Conservation (phyloP, 2,797 vertebrate genomes). For the Rhinatrema bivittatum region DNA sequence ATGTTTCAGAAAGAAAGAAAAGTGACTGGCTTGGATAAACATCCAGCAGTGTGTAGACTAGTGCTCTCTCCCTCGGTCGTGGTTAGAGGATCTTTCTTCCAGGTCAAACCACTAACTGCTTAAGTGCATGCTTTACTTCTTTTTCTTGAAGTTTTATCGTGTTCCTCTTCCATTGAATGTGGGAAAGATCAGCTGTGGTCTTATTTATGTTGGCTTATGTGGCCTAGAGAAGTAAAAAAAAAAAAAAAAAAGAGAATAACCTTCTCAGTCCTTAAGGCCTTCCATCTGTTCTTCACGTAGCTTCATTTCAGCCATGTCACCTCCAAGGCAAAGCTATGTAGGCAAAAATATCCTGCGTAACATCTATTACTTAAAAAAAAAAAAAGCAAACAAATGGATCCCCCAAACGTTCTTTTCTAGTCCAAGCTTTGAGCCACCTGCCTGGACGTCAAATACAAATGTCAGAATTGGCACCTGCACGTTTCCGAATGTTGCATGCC, state of each 20-base stretch:
- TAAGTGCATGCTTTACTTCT: constrained; percentile 10
- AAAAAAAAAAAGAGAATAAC: constrained; percentile 7
- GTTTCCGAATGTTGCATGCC: no score
- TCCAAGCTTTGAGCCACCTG: no score
- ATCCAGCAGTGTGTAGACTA: constrained; percentile 4
- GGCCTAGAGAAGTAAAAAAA: constrained; percentile 12
- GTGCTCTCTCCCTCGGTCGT: constrained; percentile 19
- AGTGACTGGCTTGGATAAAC: constrained; percentile 20
- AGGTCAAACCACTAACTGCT: constrained; percentile 27
- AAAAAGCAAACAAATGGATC: no score
- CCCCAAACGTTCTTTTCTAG: no score
- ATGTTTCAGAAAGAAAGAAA: constrained; percentile 22
- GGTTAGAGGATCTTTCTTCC: constrained; percentile 23
- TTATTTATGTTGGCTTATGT: constrained; percentile 18
- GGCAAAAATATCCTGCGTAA: not conserved
- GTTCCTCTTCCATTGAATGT: constrained; percentile 19
- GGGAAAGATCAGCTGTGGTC: constrained; percentile 23
- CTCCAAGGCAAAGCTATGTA: constrained; percentile 10
- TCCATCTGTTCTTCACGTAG: constrained; percentile 20
- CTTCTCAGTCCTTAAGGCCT: constrained; percentile 12
- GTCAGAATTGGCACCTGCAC: no score
- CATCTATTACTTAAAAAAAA: no score
- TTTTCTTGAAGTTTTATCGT: constrained; percentile 18
- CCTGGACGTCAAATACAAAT: no score
- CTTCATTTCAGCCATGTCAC: not conserved